These are phyloP conservation scores for Diploscapter pachys DNA, from an alignment of 1,140 invertebrate genomes.

Conservation along the genomic window DNA sequence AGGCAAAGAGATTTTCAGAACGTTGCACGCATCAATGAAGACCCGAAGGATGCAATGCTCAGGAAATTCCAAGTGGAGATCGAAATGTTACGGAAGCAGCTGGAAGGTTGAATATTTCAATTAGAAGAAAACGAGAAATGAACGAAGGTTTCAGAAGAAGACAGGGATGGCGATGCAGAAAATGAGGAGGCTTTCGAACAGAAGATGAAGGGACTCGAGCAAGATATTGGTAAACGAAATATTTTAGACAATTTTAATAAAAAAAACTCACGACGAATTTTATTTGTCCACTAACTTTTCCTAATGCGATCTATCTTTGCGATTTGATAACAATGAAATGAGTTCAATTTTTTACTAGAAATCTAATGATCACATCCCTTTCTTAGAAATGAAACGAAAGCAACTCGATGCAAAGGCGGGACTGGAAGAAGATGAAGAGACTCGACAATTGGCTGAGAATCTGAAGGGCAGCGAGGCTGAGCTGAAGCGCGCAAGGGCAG, in stretches of 20 bases:
- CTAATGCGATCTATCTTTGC: too few relatives aligned
- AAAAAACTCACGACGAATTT: too few relatives aligned
- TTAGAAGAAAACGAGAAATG: constrained; percentile 14
- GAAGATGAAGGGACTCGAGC: constrained; percentile 50
- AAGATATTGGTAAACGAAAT: constrained; percentile 37
- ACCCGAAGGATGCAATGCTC: constrained; percentile 92
- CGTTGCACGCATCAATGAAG: constrained; percentile 65
- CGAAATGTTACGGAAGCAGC: constrained; percentile 78
- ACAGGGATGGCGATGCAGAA: constrained; percentile 51
- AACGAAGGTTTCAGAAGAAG: constrained; percentile 37
- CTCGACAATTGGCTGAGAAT: constrained; percentile 27
- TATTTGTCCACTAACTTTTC: too few relatives aligned
- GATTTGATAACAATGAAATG: too few relatives aligned
- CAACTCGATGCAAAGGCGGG: too few relatives aligned
- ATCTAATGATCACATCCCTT: too few relatives aligned
- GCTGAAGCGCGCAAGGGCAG: constrained; percentile 21
- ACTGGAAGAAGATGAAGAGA: too few relatives aligned
- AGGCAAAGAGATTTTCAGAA: constrained; percentile 77
- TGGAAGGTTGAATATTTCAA: constrained; percentile 64
- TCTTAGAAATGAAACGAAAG: too few relatives aligned
- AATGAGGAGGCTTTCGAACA: constrained; percentile 54
- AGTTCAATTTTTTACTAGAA: too few relatives aligned
- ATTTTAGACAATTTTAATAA: too few relatives aligned
- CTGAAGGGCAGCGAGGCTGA: constrained; percentile 15
- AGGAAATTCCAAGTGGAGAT: constrained; percentile 95